Evolutionary conservation across 1,140 invertebrate genomes (phyloP).

Genomic region (Samia ricini): DNA sequence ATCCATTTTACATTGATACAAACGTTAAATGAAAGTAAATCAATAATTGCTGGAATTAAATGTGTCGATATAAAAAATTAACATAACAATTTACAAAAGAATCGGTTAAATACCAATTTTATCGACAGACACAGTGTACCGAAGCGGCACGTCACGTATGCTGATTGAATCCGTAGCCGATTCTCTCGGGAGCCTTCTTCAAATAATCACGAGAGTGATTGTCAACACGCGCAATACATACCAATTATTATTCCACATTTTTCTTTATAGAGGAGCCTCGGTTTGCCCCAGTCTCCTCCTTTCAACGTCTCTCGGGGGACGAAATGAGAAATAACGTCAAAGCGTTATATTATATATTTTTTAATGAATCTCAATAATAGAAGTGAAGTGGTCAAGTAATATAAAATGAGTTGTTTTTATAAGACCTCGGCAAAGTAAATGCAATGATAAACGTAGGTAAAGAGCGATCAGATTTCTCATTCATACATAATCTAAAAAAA

Average conservation of each 20-base stretch:
- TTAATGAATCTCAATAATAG: not conserved
- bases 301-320: not conserved
- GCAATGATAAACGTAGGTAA: too few species aligned
- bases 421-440: too few species aligned
- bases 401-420: too few species aligned
- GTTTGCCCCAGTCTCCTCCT: not conserved
- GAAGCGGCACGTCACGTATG: conserved; percentile 14
- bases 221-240: conserved; percentile 63
- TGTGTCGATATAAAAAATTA: too few species aligned
- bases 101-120: not conserved
- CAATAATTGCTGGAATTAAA: too few species aligned
- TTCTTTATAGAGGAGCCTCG: not conserved
- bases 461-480: too few species aligned
- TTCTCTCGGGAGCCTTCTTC: conserved; percentile 47
- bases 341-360: not conserved
- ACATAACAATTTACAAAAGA: too few species aligned
- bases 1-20: too few species aligned
- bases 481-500: too few species aligned
- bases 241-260: conserved; percentile 55
- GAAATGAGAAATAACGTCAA: not conserved
- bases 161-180: conserved; percentile 24
- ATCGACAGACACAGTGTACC: not conserved
- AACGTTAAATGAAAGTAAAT: too few species aligned
- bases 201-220: conserved; percentile 70
- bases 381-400: too few species aligned